Conservation (phyloP, 2,888 invertebrate genomes). For the Hydraecia micacea region DNA sequence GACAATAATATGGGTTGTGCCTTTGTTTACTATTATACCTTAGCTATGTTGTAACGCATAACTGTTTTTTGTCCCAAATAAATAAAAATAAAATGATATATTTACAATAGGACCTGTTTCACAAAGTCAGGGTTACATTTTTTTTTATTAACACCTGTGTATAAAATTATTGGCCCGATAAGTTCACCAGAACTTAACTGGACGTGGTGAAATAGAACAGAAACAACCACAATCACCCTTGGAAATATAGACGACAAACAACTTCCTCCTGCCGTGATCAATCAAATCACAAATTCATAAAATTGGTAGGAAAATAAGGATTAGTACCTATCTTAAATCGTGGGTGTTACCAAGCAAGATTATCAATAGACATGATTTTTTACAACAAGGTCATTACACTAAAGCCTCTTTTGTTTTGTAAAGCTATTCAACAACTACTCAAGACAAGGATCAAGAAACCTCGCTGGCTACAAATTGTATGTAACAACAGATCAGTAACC, state of each 20-base stretch:
- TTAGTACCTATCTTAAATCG: background rate
- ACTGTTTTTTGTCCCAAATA: too few relatives aligned
- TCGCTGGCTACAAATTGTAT: slow-evolving; percentile 11
- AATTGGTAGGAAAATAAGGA: background rate
- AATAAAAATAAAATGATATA: too few relatives aligned
- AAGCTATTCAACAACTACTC: slow-evolving; percentile 10
- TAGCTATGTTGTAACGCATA: too few relatives aligned
- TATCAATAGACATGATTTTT: background rate
- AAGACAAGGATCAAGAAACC: slow-evolving; percentile 18
- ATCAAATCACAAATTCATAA: background rate
- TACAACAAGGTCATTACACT: background rate
- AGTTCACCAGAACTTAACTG: background rate
- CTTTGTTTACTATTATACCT: too few relatives aligned
- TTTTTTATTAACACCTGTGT: background rate
- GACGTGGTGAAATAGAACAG: background rate
- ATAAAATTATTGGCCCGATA: background rate
- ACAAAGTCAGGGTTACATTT: background rate
- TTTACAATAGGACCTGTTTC: background rate
- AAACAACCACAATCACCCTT: background rate
- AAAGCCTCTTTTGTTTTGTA: slow-evolving; percentile 2
- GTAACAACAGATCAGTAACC: slow-evolving; percentile 2
- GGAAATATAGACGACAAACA: too few relatives aligned
- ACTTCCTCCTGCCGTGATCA: background rate
- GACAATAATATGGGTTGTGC: too few relatives aligned
- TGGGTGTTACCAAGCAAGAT: background rate